These are phyloP conservation scores for Sylvilagus floridanus DNA, from an alignment of 2,797 vertebrate genomes.

Conservation along the genomic window DNA sequence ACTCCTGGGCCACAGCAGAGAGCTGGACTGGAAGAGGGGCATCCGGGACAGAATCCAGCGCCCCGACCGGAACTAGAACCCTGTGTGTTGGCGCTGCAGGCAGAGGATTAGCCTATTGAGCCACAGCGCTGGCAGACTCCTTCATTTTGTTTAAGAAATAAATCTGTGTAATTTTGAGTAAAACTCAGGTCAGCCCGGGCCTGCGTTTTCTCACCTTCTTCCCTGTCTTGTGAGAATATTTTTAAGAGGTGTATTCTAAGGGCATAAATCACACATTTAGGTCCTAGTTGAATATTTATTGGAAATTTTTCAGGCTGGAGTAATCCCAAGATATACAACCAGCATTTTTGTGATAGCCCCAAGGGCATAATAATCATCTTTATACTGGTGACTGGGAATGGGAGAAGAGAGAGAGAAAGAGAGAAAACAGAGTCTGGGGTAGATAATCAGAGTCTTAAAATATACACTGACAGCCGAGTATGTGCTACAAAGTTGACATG, in stretches of 20 bases:
- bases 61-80: too few relatives aligned
- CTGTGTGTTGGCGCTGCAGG: too few relatives aligned
- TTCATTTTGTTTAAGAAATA: background rate
- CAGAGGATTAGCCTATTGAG: too few relatives aligned
- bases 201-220: background rate
- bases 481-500: background rate
- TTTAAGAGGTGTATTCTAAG: constrained; percentile 56
- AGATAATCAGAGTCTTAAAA: constrained; percentile 69
- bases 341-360: constrained; percentile 1
- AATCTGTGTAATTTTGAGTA: background rate
- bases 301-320: constrained; percentile 44
- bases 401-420: background rate
- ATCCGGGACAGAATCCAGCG: too few relatives aligned
- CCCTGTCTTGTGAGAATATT: constrained; percentile 35
- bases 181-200: background rate
- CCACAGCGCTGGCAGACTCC: too few relatives aligned
- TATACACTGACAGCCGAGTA: constrained; percentile 8
- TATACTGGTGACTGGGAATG: background rate
- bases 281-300: constrained; percentile 48
- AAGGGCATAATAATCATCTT: background rate
- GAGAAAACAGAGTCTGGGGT: constrained; percentile 14
- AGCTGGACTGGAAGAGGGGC: too few relatives aligned
- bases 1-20: too few relatives aligned
- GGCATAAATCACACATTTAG: constrained; percentile 49
- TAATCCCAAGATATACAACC: background rate